Evolutionary conservation across 2,797 vertebrate genomes (phyloP), one percentile per base, ranked within the genome.

Genomic region (Pangasius mekongensis): DNA sequence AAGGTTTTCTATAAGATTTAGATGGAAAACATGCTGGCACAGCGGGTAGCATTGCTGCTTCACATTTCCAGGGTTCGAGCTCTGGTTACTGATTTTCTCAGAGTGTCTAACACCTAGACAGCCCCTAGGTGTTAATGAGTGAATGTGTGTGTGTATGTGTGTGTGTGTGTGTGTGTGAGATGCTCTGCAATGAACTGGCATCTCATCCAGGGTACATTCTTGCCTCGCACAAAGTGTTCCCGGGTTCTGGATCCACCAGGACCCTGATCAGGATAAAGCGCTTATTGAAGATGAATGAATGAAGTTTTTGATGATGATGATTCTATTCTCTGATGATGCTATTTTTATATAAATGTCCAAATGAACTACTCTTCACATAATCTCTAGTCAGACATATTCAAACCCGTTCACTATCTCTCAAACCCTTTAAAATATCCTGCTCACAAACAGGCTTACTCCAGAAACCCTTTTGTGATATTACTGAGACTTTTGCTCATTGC

Each of bases 1-100:
- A 78, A 64, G 18, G n/a, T 30, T 54, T 80, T 56, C 49, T 69
- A 60, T 60, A n/a, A 82, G 24, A 73, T 73, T 77, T 64, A 18
- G 47, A 47, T 52, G 58, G 60, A 86, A 36, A 2, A 16, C 64
- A 69, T 6, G 5, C 13, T n/a, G 49, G n/a, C 14, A 80, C 16
- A 58, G 18, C 2, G 9, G 16, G 9, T 33, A 56, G 76, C 52
- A 78, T 56, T 10, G 52, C 76, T 54, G 20, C 18, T 13, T 24
- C 4, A 24, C 33, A 43, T 36, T 22, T 60, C 0, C 2, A 60
- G 8, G 20, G 10, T 27, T 60, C 3, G 4, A 43, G 22, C 22
- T 74, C 71, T 27, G 22, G 8, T 74, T 74, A 27, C 24, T 74
- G 43, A 47, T 33, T 27, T 30, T 54, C 8, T 58, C 33, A 36